Base-by-base conservation (phyloP, 2,113 vertebrate genomes). In the Lutjanus erythropterus region DNA sequence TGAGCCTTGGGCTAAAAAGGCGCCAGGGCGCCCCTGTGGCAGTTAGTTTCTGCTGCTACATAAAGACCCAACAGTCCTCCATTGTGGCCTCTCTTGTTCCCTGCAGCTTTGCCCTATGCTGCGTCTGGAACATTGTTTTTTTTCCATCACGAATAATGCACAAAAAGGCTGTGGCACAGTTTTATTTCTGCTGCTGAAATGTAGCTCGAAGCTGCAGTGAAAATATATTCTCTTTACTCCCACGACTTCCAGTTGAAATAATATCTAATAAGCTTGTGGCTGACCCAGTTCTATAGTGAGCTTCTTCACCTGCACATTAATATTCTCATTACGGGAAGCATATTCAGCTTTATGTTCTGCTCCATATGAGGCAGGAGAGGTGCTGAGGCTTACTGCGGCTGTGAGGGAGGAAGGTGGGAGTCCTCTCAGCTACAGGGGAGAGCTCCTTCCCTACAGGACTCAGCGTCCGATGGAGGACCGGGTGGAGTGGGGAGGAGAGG, bases 351-450 rank as follows among this genome's bases (percentile, higher is more conserved):
- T 12, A n/a, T 59, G 23, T 42, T n/a, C 12, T 49, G 35, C 0
- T 37, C 14, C 4, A 2, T 14, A 31, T 16, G 37, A 44, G 3
- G 42, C 8, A 35, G 55, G 53, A n/a, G 41, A 6, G 6, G 58
- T 15, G 1, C 2, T 4, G 42, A 52, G 61, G 67, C 86, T 92
- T 93, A 95, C 94, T 91, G 84, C 76, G 82, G 55, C 8, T 69
- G 64, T 92, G 91, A 76, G 89, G 77, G 79, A 94, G 11, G 86
- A 94, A 93, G 0, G 91, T 90, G 77, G 93, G 93, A 15, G 80
- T 88, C 78, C 93, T 83, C 79, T 92, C 92, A 0, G 89, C 68
- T 23, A 81, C 56, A 0, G 81, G 86, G 66, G 89, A 81, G 58
- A 85, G 53, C 42, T 93, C 87, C 90, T 90, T 94, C 82, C 79